Percentiles rank a stretch among this genome's conserved stretches.
Evolutionary conservation across 2,888 invertebrate species (phyloP).

Genomic region (Rosalia funebris): DNA sequence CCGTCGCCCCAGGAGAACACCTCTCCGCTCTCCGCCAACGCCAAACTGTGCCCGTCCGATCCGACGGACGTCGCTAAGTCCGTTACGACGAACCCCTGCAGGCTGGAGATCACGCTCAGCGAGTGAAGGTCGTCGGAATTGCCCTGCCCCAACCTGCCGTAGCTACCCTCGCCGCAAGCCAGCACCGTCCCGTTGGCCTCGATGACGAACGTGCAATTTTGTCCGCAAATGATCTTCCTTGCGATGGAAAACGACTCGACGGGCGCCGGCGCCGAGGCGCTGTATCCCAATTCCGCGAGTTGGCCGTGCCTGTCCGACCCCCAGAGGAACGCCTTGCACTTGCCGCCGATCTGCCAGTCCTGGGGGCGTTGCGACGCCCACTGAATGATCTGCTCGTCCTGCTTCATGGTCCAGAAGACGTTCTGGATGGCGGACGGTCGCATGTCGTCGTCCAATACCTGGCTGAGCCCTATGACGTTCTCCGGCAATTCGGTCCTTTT

Average conservation of each 20-base stretch:
- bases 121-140: slow-evolving; percentile 72
- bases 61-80: slow-evolving; percentile 72
- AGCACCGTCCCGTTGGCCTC: slow-evolving; percentile 69
- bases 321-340: slow-evolving; percentile 71
- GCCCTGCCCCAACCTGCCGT: slow-evolving; percentile 71
- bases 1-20: slow-evolving; percentile 76
- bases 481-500: slow-evolving; percentile 65
- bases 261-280: slow-evolving; percentile 60
- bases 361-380: slow-evolving; percentile 71
- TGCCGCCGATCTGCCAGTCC: slow-evolving; percentile 74
- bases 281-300: slow-evolving; percentile 66
- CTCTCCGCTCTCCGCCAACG: slow-evolving; percentile 73
- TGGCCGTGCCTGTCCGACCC: slow-evolving; percentile 74
- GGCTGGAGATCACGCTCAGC: slow-evolving; percentile 68
- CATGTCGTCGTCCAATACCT: slow-evolving; percentile 48
- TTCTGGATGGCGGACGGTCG: slow-evolving; percentile 61
- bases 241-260: slow-evolving; percentile 66
- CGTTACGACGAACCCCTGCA: slow-evolving; percentile 73
- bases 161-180: slow-evolving; percentile 74
- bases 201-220: slow-evolving; percentile 74
- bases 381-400: slow-evolving; percentile 71
- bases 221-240: slow-evolving; percentile 71
- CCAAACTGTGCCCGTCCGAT: slow-evolving; percentile 73
- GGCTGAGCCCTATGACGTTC: slow-evolving; percentile 55
- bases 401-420: slow-evolving; percentile 67